These are phyloP conservation scores for Callospermophilus lateralis DNA, from an alignment of 2,113 vertebrate genomes.

Conservation along the genomic window DNA sequence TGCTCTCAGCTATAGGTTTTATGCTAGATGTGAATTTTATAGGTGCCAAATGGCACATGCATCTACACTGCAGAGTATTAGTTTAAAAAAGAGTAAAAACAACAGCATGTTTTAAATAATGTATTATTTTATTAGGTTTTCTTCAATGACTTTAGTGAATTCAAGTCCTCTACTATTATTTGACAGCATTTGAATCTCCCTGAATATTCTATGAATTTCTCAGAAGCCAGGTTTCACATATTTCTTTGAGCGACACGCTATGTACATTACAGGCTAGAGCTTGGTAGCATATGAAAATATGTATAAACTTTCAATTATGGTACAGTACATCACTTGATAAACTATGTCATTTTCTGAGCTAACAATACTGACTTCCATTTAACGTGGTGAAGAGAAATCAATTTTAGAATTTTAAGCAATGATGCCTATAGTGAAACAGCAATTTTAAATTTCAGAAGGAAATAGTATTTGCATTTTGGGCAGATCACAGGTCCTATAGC, in stretches of 20 bases:
- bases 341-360: neutral
- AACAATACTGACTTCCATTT: neutral
- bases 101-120: constrained; percentile 57
- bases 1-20: neutral
- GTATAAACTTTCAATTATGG: neutral
- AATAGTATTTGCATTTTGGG: neutral
- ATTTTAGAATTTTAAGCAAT: constrained; percentile 17
- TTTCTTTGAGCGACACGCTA: constrained; percentile 15
- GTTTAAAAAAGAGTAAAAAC: constrained; percentile 55
- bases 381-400: neutral
- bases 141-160: constrained; percentile 25
- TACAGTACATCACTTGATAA: neutral
- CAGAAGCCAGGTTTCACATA: neutral
- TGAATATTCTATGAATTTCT: constrained; percentile 24
- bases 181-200: neutral
- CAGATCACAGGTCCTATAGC: neutral
- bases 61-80: neutral
- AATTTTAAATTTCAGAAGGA: constrained; percentile 29
- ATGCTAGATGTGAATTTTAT: neutral
- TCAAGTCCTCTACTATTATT: neutral
- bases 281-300: neutral
- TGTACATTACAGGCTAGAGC: neutral
- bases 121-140: constrained; percentile 59
- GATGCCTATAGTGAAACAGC: neutral
- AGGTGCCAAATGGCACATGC: neutral